phyloP scores from a whole-genome alignment of 2,888 invertebrate species.

The Andricus curvator region DNA sequence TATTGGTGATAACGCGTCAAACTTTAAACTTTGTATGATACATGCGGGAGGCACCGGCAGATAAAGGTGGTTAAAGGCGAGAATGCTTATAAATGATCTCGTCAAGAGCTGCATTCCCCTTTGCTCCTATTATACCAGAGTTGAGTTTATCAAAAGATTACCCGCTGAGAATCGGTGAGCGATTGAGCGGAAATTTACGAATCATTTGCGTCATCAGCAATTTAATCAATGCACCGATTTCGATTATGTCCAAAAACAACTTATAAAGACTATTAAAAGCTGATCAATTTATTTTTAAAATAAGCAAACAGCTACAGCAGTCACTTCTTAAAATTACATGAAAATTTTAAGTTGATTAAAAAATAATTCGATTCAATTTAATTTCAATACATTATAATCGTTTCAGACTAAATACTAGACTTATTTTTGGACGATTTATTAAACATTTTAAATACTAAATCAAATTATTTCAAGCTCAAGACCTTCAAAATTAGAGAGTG shows the following conservation, averaged over 20 bases:
- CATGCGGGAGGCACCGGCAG: constrained; percentile 18
- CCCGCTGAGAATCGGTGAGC: neutral
- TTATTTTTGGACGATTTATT: too few species aligned
- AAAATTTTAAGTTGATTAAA: too few species aligned
- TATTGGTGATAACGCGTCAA: constrained; percentile 37
- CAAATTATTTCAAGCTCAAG: too few species aligned
- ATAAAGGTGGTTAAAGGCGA: constrained; percentile 29
- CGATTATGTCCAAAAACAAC: neutral
- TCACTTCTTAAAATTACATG: too few species aligned
- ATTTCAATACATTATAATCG: too few species aligned
- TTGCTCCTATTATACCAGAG: constrained; percentile 25
- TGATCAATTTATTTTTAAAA: neutral
- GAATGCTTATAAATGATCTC: constrained; percentile 14
- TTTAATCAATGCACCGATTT: constrained; percentile 2
- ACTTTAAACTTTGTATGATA: constrained; percentile 23
- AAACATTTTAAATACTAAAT: too few species aligned
- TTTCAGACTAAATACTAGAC: too few species aligned
- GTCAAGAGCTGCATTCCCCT: constrained; percentile 27
- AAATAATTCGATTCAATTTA: too few species aligned
- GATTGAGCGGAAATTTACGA: constrained; percentile 22
- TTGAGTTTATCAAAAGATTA: constrained; percentile 39
- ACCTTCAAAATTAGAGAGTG: too few species aligned
- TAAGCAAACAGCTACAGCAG: too few species aligned
- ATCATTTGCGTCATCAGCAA: constrained; percentile 18
- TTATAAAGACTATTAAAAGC: too few species aligned